Base-by-base conservation (phyloP, 2,888 invertebrate species). In the Perdita meconis region DNA sequence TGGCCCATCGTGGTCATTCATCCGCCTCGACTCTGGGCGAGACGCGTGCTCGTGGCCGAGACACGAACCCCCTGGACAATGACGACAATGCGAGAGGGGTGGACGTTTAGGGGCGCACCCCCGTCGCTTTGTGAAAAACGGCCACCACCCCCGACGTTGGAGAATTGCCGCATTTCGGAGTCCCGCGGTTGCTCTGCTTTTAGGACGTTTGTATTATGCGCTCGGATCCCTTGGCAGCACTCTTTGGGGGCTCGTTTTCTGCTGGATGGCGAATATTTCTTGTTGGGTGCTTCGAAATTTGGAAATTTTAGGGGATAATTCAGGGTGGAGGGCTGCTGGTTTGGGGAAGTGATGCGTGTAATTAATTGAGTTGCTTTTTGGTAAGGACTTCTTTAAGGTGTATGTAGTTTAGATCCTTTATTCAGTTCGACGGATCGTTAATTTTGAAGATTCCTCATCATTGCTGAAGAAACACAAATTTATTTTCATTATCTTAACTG, bases 11-110 rank as follows among this genome's bases (percentile, higher is more conserved):
- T 1, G 80, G 59, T 70, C 82, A 72, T 81, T 86, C 86, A 86
- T 86, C 85, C 86, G 83, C 12, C 73, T 80, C 80, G 67, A 76
- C 78, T 80, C 76, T 63, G 81, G 10, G 47, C 47, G 60, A 57
- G 80, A 81, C 86, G 87, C 89, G 86, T 86, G 88, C 86, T 85
- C 82, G 83, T 69, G 84, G 78, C 68, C 81, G 75, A 73, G 69
- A 53, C 63, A 70, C 65, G 50, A 64, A 67, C 85, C 83, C 80
- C 73, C n/a, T n/a, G n/a, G 77, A 88, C 88, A 89, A 88, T 88
- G 84, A 60, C 64, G 69, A 88, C 88, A 88, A 88, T 86, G 82
- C 75, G 74, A 81, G 50, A 81, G 82, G 87, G 87, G 81, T 82
- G 84, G 81, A 87, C 85, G 83, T 88, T 90, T 88, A 89, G 80